Percentiles rank a stretch among this genome's conserved stretches.
Conservation (phyloP, 1,140 invertebrate species). For the Cydia pomonella region DNA sequence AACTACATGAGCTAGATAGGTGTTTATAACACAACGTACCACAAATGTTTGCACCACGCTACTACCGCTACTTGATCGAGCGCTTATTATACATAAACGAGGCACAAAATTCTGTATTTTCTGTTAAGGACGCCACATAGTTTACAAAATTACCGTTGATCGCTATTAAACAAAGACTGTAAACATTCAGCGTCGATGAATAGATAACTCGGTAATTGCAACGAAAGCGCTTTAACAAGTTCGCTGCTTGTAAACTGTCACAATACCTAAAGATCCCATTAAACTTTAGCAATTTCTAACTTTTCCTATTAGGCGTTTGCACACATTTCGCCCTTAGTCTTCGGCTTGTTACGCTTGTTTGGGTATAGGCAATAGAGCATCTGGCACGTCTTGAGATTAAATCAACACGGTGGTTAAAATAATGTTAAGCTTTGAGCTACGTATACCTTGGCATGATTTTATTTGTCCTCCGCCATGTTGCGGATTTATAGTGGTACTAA, state of each 20-base stretch:
- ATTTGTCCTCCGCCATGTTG: too few relatives aligned
- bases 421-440: background rate
- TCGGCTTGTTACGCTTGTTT: conserved; percentile 28
- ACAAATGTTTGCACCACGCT: background rate
- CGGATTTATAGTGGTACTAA: too few relatives aligned
- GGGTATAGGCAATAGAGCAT: conserved; percentile 25
- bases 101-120: background rate
- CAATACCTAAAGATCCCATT: conserved; percentile 67
- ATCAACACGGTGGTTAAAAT: background rate
- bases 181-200: conserved; percentile 27
- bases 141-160: background rate
- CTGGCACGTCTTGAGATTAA: conserved; percentile 27
- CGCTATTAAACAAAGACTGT: background rate
- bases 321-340: conserved; percentile 46
- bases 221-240: conserved; percentile 54
- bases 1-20: too few relatives aligned
- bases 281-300: conserved; percentile 69
- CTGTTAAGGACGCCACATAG: background rate
- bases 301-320: conserved; percentile 64
- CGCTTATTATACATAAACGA: background rate
- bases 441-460: too few relatives aligned
- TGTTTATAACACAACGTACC: too few relatives aligned
- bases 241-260: conserved; percentile 60
- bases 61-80: background rate
- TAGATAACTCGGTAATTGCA: conserved; percentile 44